phyloP scores from a whole-genome alignment of 1,140 invertebrate species.

The Cydia fagiglandana region DNA sequence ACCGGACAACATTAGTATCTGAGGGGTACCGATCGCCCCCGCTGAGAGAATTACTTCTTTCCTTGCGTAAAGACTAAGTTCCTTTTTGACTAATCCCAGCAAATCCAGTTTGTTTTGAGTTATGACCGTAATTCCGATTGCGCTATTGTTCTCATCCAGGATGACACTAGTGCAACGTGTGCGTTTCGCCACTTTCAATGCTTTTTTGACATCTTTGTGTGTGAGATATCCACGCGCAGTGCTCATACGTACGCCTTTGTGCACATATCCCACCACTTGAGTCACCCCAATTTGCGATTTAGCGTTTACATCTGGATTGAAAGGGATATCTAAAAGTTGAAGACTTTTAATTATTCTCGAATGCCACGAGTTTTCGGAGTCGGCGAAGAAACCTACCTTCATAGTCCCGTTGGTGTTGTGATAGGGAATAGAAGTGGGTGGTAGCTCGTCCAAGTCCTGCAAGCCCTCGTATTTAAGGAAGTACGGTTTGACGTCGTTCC shows the following conservation, averaged over 20 bases:
- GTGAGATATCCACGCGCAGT: slow-evolving; percentile 52
- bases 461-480: slow-evolving; percentile 57
- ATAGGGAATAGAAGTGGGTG: slow-evolving; percentile 56
- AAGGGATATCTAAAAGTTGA: slow-evolving; percentile 63
- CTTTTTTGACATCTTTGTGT: slow-evolving; percentile 78
- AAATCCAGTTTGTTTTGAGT: slow-evolving; percentile 82
- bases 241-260: slow-evolving; percentile 50
- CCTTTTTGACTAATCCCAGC: slow-evolving; percentile 2
- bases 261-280: slow-evolving; percentile 49
- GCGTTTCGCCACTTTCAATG: slow-evolving; percentile 84
- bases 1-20: slow-evolving; percentile 87
- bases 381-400: slow-evolving; percentile 80
- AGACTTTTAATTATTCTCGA: slow-evolving; percentile 77
- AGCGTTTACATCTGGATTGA: slow-evolving; percentile 79
- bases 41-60: slow-evolving; percentile 87
- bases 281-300: slow-evolving; percentile 79
- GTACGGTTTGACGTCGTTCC: slow-evolving; percentile 51
- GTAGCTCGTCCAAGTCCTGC: slow-evolving; percentile 41
- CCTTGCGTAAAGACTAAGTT: slow-evolving; percentile 67
- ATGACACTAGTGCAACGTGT: slow-evolving; percentile 85
- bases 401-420: slow-evolving; percentile 81
- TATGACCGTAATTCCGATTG: slow-evolving; percentile 35
- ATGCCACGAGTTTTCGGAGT: slow-evolving; percentile 78
- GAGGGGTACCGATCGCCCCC: slow-evolving; percentile 85
- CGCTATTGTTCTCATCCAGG: slow-evolving; percentile 83